These are phyloP conservation scores for Cistogaster globosa DNA, from an alignment of 2,888 invertebrate species.

Conservation along the genomic window DNA sequence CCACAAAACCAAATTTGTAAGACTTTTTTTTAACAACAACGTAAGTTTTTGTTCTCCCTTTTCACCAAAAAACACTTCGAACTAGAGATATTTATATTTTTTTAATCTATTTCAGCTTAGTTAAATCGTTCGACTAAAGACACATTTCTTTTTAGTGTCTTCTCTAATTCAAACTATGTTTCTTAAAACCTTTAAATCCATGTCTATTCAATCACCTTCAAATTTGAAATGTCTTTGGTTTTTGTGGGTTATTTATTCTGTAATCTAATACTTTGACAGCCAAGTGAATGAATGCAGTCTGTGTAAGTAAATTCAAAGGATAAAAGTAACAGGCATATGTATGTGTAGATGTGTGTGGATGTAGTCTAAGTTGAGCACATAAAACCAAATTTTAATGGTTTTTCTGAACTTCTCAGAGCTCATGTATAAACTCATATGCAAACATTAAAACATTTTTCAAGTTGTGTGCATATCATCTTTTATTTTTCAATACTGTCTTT, in stretches of 20 bases:
- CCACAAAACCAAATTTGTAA: no score
- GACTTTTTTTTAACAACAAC: no score
- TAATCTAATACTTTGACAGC: constrained; percentile 78
- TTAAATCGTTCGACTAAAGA: no score
- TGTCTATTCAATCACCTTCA: constrained; percentile 55
- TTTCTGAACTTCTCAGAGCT: not conserved
- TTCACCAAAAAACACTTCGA: no score
- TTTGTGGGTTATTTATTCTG: constrained; percentile 75
- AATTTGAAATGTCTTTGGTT: constrained; percentile 29
- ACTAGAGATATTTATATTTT: no score
- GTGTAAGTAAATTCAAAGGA: constrained; percentile 21
- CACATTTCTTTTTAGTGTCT: not conserved
- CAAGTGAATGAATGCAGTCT: constrained; percentile 1
- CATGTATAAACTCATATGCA: not conserved
- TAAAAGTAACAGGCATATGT: not conserved
- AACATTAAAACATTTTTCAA: not conserved
- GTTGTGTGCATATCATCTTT: constrained; percentile 15
- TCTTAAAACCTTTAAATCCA: constrained; percentile 16
- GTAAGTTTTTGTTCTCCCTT: not conserved
- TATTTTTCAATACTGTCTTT: constrained; percentile 19
- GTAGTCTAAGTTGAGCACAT: constrained; percentile 1
- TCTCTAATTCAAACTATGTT: not conserved
- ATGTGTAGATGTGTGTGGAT: not conserved
- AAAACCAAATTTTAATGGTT: constrained; percentile 14
- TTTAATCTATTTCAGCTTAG: no score